A percentile compares a stretch with the other conserved stretches of the same genome.
phyloP scores from a whole-genome alignment of 2,113 vertebrate genomes.

The Alosa alosa region DNA sequence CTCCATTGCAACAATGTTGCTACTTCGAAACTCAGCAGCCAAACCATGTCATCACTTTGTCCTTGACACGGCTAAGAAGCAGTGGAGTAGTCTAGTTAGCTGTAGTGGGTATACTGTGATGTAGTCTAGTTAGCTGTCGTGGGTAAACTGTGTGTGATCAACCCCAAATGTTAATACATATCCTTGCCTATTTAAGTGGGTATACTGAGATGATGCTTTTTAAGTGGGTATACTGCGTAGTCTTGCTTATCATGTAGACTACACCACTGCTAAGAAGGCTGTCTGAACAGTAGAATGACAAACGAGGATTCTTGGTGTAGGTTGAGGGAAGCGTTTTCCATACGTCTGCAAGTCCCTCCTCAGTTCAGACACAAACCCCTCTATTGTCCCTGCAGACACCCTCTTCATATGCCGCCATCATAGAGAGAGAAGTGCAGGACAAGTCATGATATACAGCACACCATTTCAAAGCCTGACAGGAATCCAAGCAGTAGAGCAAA shows the following conservation, averaged over 20 bases:
- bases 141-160: no score
- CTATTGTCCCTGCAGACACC: neutral
- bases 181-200: no score
- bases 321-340: neutral
- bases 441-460: neutral
- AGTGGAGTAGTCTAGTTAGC: no score
- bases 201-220: no score
- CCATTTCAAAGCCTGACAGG: neutral
- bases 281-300: neutral
- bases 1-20: neutral
- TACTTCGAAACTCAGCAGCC: neutral
- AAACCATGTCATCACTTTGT: neutral
- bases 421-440: neutral
- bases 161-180: no score
- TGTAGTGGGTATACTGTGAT: no score
- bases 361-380: neutral
- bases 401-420: neutral
- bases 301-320: neutral
- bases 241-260: no score
- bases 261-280: neutral
- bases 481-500: neutral
- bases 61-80: neutral
- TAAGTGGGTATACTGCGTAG: no score
- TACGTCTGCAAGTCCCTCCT: neutral
- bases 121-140: no score